Conservation (phyloP, 2,113 vertebrate species). For the Perca schrenkii region DNA sequence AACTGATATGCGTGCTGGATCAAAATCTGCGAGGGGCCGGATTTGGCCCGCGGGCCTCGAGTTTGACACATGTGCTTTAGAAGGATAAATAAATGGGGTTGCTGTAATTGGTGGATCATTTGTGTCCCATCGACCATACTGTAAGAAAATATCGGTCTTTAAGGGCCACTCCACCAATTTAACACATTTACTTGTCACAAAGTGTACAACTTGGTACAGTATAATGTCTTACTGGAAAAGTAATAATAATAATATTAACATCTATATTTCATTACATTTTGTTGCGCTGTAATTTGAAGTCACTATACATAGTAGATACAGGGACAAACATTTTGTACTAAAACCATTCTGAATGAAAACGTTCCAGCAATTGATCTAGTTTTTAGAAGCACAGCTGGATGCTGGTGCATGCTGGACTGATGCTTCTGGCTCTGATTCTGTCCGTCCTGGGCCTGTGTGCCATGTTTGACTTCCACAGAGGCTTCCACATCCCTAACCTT, state of each 20-base stretch:
- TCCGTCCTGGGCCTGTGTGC: slow-evolving; percentile 37
- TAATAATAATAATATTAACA: background rate
- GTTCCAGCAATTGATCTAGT: background rate
- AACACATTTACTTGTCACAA: background rate
- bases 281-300: background rate
- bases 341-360: background rate
- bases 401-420: slow-evolving; percentile 46
- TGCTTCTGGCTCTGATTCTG: slow-evolving; percentile 35
- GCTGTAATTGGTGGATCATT: background rate
- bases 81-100: background rate
- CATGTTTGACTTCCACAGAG: slow-evolving; percentile 36
- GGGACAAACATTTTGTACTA: background rate
- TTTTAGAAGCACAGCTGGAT: slow-evolving; percentile 31
- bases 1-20: no score
- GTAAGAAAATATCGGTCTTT: background rate
- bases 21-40: no score
- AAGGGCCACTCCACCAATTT: background rate
- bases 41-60: no score
- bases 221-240: background rate
- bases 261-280: background rate
- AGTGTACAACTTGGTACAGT: background rate
- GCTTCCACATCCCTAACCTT: slow-evolving; percentile 1
- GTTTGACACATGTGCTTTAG: no score
- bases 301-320: background rate
- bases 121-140: background rate